Conservation (phyloP, 1,140 invertebrate genomes). For the Mycetomoellerius zeteki region DNA sequence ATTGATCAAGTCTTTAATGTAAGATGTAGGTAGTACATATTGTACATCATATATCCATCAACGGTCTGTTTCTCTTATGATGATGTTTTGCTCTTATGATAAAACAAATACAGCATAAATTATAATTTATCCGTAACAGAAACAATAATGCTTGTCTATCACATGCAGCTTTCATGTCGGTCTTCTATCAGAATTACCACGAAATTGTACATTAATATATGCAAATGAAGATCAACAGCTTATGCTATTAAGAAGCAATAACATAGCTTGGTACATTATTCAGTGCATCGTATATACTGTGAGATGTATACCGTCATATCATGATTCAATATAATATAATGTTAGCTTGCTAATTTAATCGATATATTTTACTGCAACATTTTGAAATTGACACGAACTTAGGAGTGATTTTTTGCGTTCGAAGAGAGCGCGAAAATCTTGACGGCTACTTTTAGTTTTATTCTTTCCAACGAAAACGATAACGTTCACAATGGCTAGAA, state of each 20-base stretch:
- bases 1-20: not conserved
- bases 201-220: slow-evolving; percentile 24
- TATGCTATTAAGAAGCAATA: slow-evolving; percentile 35
- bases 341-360: not conserved
- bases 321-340: not conserved
- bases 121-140: not conserved
- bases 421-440: slow-evolving; percentile 34
- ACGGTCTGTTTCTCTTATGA: not conserved
- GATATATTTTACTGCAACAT: not conserved
- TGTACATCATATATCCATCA: not conserved
- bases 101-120: slow-evolving; percentile 34
- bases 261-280: slow-evolving; percentile 16
- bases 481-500: slow-evolving; percentile 50
- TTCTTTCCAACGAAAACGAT: slow-evolving; percentile 52
- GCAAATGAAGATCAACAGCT: slow-evolving; percentile 28
- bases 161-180: slow-evolving; percentile 11
- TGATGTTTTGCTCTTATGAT: not conserved
- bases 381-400: not conserved
- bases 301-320: not conserved
- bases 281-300: not conserved
- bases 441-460: slow-evolving; percentile 37
- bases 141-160: slow-evolving; percentile 36
- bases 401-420: not conserved
- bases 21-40: not conserved
- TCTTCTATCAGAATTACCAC: slow-evolving; percentile 42